These are phyloP conservation scores for Tridacna crocea DNA, from an alignment of 2,888 invertebrate genomes.

Conservation along the genomic window DNA sequence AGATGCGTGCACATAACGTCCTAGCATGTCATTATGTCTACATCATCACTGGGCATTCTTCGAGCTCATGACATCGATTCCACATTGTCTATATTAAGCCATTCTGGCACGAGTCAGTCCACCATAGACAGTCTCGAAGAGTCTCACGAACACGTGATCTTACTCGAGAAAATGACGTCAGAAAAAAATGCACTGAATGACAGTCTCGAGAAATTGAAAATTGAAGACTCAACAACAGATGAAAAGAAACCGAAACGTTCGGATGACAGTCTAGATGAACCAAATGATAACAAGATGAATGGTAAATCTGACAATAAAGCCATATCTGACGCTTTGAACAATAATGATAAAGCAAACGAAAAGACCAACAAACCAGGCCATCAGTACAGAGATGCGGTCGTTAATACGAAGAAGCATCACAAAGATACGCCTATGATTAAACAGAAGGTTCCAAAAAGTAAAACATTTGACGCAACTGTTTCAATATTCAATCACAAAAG, in stretches of 20 bases:
- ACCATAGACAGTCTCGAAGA: slow-evolving; percentile 48
- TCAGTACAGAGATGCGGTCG: background rate
- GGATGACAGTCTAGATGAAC: slow-evolving; percentile 34
- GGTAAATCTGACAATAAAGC: background rate
- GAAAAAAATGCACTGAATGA: background rate
- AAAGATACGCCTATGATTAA: slow-evolving; percentile 6
- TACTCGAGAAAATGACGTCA: slow-evolving; percentile 30
- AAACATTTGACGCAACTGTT: slow-evolving; percentile 50
- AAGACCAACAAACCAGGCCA: background rate
- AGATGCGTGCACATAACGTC: background rate
- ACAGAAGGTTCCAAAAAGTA: slow-evolving; percentile 56
- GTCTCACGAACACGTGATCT: slow-evolving; percentile 32
- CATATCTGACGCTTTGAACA: background rate
- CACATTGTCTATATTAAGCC: slow-evolving; percentile 42
- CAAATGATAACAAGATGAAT: background rate
- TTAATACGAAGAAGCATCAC: background rate
- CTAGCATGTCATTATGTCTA: slow-evolving; percentile 10
- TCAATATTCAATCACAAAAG: slow-evolving; percentile 39
- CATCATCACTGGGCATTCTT: slow-evolving; percentile 11
- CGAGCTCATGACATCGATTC: slow-evolving; percentile 37
- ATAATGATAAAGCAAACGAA: slow-evolving; percentile 1
- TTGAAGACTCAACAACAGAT: background rate
- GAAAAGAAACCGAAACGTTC: background rate
- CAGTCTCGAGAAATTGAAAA: slow-evolving; percentile 19
- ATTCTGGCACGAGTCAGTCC: slow-evolving; percentile 28